Percentiles rank a stretch among this genome's conserved stretches.
phyloP scores from a whole-genome alignment of 2,113 vertebrate genomes.

The Capricornis sumatraensis region DNA sequence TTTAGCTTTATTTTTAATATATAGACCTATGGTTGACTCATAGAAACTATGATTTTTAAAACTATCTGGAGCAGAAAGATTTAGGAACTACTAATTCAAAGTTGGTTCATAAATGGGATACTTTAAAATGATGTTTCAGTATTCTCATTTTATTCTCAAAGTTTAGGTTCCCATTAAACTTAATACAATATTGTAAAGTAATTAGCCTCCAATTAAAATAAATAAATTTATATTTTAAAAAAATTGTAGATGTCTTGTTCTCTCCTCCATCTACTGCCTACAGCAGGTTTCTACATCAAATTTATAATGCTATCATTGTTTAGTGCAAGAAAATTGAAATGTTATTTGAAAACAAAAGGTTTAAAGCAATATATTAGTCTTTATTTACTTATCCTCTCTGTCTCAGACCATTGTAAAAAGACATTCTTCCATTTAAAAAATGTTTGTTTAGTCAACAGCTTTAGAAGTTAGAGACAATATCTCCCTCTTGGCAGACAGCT shows the following conservation, averaged over 20 bases:
- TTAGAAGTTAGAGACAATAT: not conserved
- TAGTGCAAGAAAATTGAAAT: not conserved
- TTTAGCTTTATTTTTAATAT: not conserved
- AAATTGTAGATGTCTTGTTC: not conserved
- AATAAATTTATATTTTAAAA: no score
- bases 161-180: not conserved
- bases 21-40: not conserved
- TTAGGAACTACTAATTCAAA: not conserved
- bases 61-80: not conserved
- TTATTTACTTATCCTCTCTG: not conserved
- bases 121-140: not conserved
- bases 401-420: not conserved
- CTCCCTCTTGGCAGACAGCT: not conserved
- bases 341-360: not conserved
- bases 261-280: not conserved
- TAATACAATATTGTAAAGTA: no score
- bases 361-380: not conserved
- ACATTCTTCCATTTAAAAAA: not conserved
- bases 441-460: not conserved
- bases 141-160: not conserved
- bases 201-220: no score
- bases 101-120: not conserved
- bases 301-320: not conserved
- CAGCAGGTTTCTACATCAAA: not conserved
- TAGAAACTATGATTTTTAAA: not conserved